Percentiles rank a stretch among this genome's conserved stretches.
Conservation (phyloP, 2,888 invertebrate genomes). For the Rhodophaea formosa region DNA sequence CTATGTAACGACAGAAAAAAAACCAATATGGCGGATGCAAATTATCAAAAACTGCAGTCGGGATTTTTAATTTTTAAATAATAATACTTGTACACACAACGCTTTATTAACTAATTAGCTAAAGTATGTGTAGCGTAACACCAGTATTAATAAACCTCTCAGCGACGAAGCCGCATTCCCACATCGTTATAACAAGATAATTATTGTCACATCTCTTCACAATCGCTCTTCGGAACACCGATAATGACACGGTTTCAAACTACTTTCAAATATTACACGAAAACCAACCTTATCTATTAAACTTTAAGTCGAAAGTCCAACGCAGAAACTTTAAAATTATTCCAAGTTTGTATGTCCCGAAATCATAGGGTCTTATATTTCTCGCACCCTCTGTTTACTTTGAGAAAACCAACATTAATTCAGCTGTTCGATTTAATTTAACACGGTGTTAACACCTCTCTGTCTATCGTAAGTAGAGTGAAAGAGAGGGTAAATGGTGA, state of each 20-base stretch:
- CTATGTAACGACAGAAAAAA: no score
- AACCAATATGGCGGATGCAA: no score
- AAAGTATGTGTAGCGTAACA: not conserved
- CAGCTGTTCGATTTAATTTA: constrained; percentile 60
- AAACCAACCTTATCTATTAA: constrained; percentile 34
- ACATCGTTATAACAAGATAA: constrained; percentile 12
- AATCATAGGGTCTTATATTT: constrained; percentile 40
- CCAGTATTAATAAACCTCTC: not conserved
- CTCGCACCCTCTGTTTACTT: constrained; percentile 58
- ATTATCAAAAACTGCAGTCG: no score
- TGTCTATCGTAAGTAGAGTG: constrained; percentile 29
- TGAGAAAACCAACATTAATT: constrained; percentile 60
- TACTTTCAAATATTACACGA: constrained; percentile 18
- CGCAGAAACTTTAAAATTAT: not conserved
- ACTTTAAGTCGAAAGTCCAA: constrained; percentile 34
- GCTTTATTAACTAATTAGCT: not conserved
- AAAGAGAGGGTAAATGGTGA: constrained; percentile 45
- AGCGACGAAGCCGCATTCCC: constrained; percentile 6
- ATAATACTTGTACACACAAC: no score
- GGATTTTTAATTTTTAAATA: no score
- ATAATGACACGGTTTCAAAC: constrained; percentile 12
- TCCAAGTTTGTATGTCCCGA: constrained; percentile 37
- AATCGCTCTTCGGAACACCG: constrained; percentile 10
- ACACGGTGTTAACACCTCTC: constrained; percentile 37
- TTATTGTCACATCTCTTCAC: constrained; percentile 11